phyloP scores from a whole-genome alignment of 2,113 vertebrate species.

The Galbula dea region DNA sequence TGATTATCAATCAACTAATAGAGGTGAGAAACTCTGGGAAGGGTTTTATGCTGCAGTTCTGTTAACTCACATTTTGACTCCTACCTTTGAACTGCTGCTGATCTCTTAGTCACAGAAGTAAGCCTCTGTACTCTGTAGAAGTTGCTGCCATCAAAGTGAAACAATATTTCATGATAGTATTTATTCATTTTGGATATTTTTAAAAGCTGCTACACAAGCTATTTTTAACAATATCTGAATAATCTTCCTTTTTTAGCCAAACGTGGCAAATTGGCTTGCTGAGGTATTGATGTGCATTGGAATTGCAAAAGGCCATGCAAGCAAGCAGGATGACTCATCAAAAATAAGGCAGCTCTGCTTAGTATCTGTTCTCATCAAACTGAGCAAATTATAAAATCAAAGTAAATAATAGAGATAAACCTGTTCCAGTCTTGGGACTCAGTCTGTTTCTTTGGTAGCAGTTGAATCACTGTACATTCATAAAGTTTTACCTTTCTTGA shows the following conservation, averaged over 20 bases:
- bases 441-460: neutral
- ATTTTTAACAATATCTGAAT: neutral
- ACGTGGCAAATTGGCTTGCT: neutral
- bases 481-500: neutral
- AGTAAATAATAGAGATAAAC: neutral
- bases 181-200: neutral
- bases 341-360: neutral
- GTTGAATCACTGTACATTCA: neutral
- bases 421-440: neutral
- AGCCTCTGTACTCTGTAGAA: neutral
- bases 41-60: neutral
- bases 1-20: neutral
- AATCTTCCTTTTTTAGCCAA: neutral
- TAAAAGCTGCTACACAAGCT: neutral
- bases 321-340: neutral
- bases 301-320: neutral
- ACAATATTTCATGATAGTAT: neutral
- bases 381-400: neutral
- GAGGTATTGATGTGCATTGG: neutral
- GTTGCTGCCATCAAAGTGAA: neutral
- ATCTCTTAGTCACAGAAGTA: neutral
- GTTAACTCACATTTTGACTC: neutral
- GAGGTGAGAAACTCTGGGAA: neutral
- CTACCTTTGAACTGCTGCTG: neutral
- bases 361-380: neutral